These are phyloP conservation scores for Lutjanus argentimaculatus DNA, from an alignment of 2,797 vertebrate genomes.

Conservation along the genomic window DNA sequence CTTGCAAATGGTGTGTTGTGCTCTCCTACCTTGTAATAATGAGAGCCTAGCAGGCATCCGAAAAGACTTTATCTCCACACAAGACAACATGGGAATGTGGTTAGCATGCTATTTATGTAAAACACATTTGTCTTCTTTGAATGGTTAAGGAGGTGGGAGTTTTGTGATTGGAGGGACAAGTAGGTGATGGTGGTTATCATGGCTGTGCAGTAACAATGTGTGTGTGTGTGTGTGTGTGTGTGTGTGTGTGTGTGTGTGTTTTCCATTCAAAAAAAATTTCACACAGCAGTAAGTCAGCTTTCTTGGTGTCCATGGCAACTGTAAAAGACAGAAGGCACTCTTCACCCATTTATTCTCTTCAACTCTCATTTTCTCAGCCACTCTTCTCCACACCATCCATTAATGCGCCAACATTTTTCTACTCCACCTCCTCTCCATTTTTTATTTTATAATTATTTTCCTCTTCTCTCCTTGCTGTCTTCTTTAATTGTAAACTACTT, in stretches of 20 bases:
- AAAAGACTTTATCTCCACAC: neutral
- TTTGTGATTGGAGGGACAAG: constrained; percentile 41
- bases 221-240: constrained; percentile 20
- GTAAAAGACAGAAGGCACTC: constrained; percentile 83
- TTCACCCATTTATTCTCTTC: constrained; percentile 72
- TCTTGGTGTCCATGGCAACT: constrained; percentile 90
- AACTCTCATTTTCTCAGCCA: constrained; percentile 58
- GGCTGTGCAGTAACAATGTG: constrained; percentile 16
- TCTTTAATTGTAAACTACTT: constrained; percentile 21
- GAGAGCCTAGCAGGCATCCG: constrained; percentile 12
- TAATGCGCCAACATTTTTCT: constrained; percentile 10
- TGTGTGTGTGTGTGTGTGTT: constrained; percentile 21
- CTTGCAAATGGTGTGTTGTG: constrained; percentile 36
- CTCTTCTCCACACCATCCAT: constrained; percentile 51
- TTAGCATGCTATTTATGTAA: constrained; percentile 10
- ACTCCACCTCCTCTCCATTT: neutral
- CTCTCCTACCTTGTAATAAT: constrained; percentile 35
- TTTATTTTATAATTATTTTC: constrained; percentile 3
- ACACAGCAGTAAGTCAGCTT: constrained; percentile 74
- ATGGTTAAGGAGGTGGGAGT: constrained; percentile 23
- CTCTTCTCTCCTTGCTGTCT: constrained; percentile 13
- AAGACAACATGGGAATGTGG: neutral
- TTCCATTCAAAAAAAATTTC: constrained; percentile 62
- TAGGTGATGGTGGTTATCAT: constrained; percentile 38
- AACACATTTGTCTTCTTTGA: constrained; percentile 16